These are phyloP conservation scores for Peromyscus attwateri DNA, from an alignment of 2,797 vertebrate species.

Conservation along the genomic window DNA sequence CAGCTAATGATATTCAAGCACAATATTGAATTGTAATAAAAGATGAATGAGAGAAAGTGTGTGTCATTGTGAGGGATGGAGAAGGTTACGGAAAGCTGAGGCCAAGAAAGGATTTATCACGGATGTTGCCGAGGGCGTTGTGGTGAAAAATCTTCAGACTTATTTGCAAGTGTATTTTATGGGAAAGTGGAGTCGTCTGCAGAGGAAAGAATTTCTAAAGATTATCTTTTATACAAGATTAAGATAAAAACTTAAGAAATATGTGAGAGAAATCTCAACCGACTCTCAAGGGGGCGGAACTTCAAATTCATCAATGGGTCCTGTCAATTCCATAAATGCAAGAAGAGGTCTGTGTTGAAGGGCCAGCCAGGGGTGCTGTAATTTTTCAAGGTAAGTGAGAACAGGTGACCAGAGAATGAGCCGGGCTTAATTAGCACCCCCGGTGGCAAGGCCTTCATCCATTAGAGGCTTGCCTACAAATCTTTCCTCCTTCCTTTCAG, in stretches of 20 bases:
- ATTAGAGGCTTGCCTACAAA: conserved; percentile 81
- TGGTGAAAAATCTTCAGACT: conserved; percentile 89
- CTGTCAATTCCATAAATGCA: conserved; percentile 82
- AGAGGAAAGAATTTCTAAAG: conserved; percentile 88
- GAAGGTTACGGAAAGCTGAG: conserved; percentile 90
- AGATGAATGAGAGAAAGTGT: conserved; percentile 91
- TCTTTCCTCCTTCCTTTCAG: conserved; percentile 86
- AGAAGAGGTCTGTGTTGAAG: conserved; percentile 84
- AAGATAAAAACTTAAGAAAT: conserved; percentile 88
- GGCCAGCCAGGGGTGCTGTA: conserved; percentile 62
- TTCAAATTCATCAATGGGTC: conserved; percentile 83
- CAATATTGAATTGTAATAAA: conserved; percentile 92
- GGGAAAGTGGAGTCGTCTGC: conserved; percentile 87
- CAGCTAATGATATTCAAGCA: conserved; percentile 90
- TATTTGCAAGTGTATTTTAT: conserved; percentile 90
- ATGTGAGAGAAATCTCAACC: conserved; percentile 84
- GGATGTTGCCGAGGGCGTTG: conserved; percentile 88
- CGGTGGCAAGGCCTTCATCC: conserved; percentile 77
- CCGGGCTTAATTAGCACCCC: conserved; percentile 74
- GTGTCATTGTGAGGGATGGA: conserved; percentile 90
- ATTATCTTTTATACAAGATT: conserved; percentile 88
- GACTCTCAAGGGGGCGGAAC: conserved; percentile 70
- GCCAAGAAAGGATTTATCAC: conserved; percentile 89
- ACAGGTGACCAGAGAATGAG: conserved; percentile 60
- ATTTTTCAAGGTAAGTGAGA: conserved; percentile 84